Evolutionary conservation across 2,113 vertebrate genomes (phyloP).

Genomic region (Macquaria ambigua): DNA sequence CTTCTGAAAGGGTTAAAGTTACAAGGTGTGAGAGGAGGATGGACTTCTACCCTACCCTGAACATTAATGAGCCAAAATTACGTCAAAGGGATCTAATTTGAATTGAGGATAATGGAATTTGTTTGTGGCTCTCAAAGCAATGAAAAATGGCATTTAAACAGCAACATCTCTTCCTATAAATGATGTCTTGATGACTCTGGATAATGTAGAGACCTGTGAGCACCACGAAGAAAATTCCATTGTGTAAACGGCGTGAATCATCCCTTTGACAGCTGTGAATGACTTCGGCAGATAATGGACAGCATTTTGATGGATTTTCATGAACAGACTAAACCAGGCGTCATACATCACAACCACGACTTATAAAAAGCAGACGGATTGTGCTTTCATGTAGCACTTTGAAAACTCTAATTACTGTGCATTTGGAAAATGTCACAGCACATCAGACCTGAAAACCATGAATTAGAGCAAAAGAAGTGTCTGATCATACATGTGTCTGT

Average conservation of each 20-base stretch:
- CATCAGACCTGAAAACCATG: slow-evolving; percentile 23
- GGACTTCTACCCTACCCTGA: neutral
- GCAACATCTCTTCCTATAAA: neutral
- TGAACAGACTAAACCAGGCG: neutral
- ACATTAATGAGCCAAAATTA: neutral
- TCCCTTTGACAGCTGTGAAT: neutral
- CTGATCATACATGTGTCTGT: neutral
- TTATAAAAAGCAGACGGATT: slow-evolving; percentile 7
- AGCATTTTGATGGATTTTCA: neutral
- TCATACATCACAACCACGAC: slow-evolving; percentile 4
- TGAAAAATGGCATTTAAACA: neutral
- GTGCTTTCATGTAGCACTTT: neutral
- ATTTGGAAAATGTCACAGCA: slow-evolving; percentile 29
- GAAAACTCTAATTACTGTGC: neutral
- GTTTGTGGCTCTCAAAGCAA: neutral
- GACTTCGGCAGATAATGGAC: neutral
- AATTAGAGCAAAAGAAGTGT: slow-evolving; percentile 23
- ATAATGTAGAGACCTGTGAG: neutral
- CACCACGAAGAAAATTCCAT: too few relatives aligned
- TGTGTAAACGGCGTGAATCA: slow-evolving; percentile 12
- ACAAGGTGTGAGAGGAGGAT: neutral
- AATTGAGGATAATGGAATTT: neutral
- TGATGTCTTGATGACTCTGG: neutral
- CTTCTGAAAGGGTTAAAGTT: neutral
- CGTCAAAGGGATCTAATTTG: neutral